Evolutionary conservation across 2,797 vertebrate species (phyloP).

Genomic region (Pseudochirops cupreus): DNA sequence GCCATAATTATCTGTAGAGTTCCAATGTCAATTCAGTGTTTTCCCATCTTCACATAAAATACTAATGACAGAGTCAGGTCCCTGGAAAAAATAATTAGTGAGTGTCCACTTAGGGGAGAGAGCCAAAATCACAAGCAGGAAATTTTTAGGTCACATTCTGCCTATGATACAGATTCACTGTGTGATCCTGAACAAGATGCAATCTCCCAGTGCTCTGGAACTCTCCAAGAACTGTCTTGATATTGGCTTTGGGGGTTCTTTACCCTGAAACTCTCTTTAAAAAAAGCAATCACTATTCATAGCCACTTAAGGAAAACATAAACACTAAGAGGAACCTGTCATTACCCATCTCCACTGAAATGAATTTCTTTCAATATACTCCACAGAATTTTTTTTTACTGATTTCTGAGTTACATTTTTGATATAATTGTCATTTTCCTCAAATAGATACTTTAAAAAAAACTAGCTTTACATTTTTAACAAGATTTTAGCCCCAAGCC

Average conservation of each 20-base stretch:
- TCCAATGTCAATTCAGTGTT: neutral
- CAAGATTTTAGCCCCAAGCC: no score
- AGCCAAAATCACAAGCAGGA: neutral
- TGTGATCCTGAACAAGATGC: neutral
- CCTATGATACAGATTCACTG: neutral
- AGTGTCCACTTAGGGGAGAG: neutral
- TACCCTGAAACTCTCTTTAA: neutral
- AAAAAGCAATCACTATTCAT: neutral
- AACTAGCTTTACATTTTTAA: no score
- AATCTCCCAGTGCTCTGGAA: neutral
- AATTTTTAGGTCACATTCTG: neutral
- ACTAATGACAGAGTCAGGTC: neutral
- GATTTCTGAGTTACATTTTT: no score
- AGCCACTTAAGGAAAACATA: neutral
- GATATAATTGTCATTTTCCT: no score
- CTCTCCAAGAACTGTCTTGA: neutral
- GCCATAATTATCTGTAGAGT: neutral
- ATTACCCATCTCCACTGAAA: neutral
- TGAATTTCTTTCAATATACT: neutral
- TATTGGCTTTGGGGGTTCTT: neutral
- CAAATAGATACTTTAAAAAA: no score
- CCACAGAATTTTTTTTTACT: no score
- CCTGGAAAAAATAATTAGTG: fast-evolving
- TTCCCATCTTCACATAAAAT: neutral
- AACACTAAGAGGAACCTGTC: neutral